Evolutionary conservation across 2,113 vertebrate genomes (phyloP).

Genomic region (Perca schrenkii): DNA sequence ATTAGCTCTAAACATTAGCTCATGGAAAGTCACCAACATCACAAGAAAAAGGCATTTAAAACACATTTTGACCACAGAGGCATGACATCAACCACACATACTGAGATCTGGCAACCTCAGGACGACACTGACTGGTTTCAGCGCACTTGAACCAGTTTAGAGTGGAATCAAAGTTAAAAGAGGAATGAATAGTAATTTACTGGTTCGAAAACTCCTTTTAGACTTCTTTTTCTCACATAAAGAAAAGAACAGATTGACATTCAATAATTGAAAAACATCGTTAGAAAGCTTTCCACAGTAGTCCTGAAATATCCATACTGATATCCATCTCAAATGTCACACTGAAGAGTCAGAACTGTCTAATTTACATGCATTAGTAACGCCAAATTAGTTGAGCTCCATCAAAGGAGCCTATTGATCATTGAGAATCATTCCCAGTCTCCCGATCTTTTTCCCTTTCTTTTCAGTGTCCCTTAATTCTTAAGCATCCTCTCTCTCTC

Average conservation of each 20-base stretch:
- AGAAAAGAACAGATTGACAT: slow-evolving; percentile 17
- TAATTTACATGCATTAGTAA: slow-evolving; percentile 49
- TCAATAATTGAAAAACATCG: background rate
- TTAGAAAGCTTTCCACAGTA: slow-evolving; percentile 2
- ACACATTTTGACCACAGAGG: background rate
- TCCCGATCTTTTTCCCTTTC: slow-evolving; percentile 54
- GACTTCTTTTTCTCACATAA: background rate
- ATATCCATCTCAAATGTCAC: slow-evolving; percentile 14
- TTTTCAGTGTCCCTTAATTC: slow-evolving; percentile 40
- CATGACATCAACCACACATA: background rate
- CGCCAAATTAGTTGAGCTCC: slow-evolving; percentile 25
- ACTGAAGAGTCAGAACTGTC: slow-evolving; percentile 5
- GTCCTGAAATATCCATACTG: background rate
- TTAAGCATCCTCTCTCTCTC: slow-evolving; percentile 53
- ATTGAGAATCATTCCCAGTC: slow-evolving; percentile 36
- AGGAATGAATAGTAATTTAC: background rate
- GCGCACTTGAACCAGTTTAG: background rate
- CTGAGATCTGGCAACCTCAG: background rate
- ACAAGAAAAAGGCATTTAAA: background rate
- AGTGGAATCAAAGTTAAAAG: slow-evolving; percentile 25
- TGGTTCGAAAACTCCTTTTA: slow-evolving; percentile 17
- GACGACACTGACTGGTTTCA: background rate
- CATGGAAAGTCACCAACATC: background rate
- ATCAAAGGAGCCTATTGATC: slow-evolving; percentile 58
- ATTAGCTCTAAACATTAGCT: background rate